Evolutionary conservation across 2,797 vertebrate species (phyloP).

Genomic region (Poliocrania exsul): DNA sequence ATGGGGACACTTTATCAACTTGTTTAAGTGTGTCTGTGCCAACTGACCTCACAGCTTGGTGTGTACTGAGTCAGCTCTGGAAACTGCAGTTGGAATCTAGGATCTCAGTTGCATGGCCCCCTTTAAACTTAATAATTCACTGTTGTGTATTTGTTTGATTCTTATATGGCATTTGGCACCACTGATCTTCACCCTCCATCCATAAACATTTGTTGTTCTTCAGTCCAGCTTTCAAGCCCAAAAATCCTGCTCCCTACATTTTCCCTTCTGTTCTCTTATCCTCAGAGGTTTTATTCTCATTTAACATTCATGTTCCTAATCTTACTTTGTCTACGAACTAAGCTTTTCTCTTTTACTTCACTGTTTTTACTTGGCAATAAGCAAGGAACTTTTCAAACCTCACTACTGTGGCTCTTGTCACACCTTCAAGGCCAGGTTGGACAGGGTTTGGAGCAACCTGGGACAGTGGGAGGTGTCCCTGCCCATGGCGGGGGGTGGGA

Average conservation of each 20-base stretch:
- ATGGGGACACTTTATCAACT: neutral
- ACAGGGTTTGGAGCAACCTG: accelerated
- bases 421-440: neutral
- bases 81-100: neutral
- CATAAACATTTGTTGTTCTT: neutral
- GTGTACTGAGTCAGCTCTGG: neutral
- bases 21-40: neutral
- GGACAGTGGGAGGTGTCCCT: neutral
- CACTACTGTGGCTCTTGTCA: neutral
- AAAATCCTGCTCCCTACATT: neutral
- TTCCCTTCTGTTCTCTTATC: neutral
- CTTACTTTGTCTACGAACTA: neutral
- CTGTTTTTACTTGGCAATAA: neutral
- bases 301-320: neutral
- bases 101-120: neutral
- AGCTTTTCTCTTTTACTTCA: neutral
- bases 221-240: neutral
- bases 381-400: neutral
- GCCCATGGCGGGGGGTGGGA: neutral
- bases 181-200: neutral
- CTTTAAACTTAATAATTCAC: neutral
- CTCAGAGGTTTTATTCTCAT: neutral
- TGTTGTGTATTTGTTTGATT: neutral
- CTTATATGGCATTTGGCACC: neutral
- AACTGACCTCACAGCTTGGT: conserved; percentile 36